A percentile compares a stretch with the other conserved stretches of the same genome.
Evolutionary conservation across 2,797 vertebrate genomes (phyloP).

Genomic region (Periophthalmus magnuspinnatus): DNA sequence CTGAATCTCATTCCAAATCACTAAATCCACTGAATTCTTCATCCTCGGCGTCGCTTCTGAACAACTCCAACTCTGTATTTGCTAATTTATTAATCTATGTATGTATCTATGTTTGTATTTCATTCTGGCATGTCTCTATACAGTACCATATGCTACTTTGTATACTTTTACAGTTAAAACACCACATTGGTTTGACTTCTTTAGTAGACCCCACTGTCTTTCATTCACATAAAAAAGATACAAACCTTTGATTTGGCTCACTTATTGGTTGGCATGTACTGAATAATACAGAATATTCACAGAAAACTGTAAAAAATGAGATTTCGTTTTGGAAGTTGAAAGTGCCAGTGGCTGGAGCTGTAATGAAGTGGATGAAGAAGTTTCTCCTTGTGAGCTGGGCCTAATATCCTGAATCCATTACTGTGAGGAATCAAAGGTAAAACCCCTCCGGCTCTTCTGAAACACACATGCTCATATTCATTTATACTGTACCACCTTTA

Average conservation of each 20-base stretch:
- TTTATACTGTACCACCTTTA: constrained; percentile 2
- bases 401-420: constrained; percentile 16
- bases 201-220: not conserved
- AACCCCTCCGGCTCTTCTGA: not conserved
- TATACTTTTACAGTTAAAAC: not conserved
- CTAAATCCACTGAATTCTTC: too few species aligned
- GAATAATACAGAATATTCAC: constrained; percentile 13
- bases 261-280: not conserved
- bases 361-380: constrained; percentile 14
- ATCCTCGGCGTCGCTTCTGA: too few species aligned
- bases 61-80: constrained; percentile 30
- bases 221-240: not conserved
- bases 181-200: not conserved
- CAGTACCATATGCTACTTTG: not conserved
- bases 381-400: constrained; percentile 5
- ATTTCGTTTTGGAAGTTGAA: constrained; percentile 2
- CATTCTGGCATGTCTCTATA: not conserved
- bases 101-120: too few species aligned
- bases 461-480: constrained; percentile 4
- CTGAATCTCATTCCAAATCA: too few species aligned
- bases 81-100: constrained; percentile 37
- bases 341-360: constrained; percentile 12
- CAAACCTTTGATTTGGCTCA: not conserved
- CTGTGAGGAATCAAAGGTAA: constrained; percentile 11
- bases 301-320: constrained; percentile 2